Conservation (phyloP, 2,113 vertebrate species). For the Rana temporaria region DNA sequence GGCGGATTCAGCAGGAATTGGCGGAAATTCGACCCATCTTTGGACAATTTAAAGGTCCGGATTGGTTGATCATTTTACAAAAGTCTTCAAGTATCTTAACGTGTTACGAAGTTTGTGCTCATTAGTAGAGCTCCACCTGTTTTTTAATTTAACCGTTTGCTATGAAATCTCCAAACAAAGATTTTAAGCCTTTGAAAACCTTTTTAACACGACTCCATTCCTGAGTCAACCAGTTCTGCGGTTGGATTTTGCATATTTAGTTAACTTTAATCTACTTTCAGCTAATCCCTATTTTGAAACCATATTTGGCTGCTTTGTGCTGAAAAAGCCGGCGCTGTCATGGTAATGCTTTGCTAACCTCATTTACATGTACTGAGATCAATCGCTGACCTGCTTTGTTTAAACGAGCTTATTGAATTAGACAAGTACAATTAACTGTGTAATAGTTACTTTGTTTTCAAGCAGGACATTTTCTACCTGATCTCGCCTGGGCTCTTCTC, state of each 20-base stretch:
- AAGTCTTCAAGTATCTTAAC: too few relatives aligned
- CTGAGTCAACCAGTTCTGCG: conserved; percentile 31
- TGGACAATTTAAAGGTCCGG: too few relatives aligned
- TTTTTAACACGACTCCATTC: conserved; percentile 17
- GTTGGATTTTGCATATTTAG: conserved; percentile 47
- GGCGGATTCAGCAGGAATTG: too few relatives aligned
- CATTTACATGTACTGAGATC: conserved; percentile 44
- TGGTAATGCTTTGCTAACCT: conserved; percentile 46
- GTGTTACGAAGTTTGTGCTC: too few relatives aligned
- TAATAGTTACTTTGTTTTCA: conserved; percentile 40
- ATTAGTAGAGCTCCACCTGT: too few relatives aligned
- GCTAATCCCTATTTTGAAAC: conserved; percentile 51
- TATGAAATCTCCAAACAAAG: background rate
- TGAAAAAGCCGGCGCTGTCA: conserved; percentile 46
- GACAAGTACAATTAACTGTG: conserved; percentile 44
- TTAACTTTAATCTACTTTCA: conserved; percentile 57
- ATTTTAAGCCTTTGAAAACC: conserved; percentile 24
- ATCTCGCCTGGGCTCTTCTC: background rate
- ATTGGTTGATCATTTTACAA: too few relatives aligned
- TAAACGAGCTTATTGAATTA: conserved; percentile 51
- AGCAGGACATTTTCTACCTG: background rate
- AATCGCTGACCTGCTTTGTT: conserved; percentile 53
- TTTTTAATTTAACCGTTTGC: conserved; percentile 1
- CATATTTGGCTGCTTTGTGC: conserved; percentile 53
- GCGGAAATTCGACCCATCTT: too few relatives aligned